These are phyloP conservation scores for Sinodicranocentrus sp. DNA, from an alignment of 2,888 invertebrate genomes.

Conservation along the genomic window DNA sequence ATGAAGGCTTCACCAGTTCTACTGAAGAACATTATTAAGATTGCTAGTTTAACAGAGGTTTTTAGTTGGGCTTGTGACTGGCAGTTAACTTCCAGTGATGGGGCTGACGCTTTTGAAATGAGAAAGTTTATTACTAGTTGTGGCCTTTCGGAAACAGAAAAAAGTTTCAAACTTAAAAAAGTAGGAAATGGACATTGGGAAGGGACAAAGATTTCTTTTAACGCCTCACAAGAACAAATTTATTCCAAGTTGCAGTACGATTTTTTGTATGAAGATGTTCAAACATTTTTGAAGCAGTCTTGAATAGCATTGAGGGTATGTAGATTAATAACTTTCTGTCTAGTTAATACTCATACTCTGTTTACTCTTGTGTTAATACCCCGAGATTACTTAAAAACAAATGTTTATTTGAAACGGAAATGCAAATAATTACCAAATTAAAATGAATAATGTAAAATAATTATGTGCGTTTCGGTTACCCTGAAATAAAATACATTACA, in stretches of 20 bases:
- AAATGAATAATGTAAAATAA: too few relatives aligned
- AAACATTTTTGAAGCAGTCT: too few relatives aligned
- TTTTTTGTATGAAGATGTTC: conserved; percentile 39
- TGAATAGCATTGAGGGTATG: too few relatives aligned
- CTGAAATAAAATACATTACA: too few relatives aligned
- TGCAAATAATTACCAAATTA: too few relatives aligned
- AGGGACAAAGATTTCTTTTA: conserved; percentile 17
- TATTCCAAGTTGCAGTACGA: conserved; percentile 49
- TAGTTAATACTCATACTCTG: too few relatives aligned
- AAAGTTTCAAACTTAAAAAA: conserved; percentile 35
- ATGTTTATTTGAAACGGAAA: too few relatives aligned
- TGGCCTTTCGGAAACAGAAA: conserved; percentile 24
- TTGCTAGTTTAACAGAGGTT: conserved; percentile 23
- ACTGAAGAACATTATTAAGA: conserved; percentile 42
- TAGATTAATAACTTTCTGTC: too few relatives aligned
- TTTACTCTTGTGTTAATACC: too few relatives aligned
- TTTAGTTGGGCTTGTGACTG: conserved; percentile 44
- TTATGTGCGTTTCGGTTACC: too few relatives aligned
- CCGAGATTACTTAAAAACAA: too few relatives aligned
- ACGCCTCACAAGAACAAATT: conserved; percentile 5
- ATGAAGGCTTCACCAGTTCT: conserved; percentile 23
- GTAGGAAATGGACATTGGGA: conserved; percentile 32
- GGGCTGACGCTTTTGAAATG: conserved; percentile 8
- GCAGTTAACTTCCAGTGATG: neutral
- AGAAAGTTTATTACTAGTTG: neutral